phyloP scores from a whole-genome alignment of 2,797 vertebrate species.

The Xenops minutus region DNA sequence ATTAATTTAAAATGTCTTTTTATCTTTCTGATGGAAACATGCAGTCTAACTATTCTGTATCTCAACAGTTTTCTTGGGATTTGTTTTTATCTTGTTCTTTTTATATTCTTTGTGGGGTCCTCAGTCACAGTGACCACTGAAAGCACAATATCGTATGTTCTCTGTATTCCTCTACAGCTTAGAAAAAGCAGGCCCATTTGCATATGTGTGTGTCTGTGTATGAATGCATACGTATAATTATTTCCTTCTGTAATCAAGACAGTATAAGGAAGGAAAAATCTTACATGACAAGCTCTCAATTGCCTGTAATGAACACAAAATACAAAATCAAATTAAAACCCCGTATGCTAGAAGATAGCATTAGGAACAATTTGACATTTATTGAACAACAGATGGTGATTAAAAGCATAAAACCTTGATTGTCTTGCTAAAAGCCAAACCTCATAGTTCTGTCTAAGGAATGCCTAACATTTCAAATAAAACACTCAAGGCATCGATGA shows the following conservation, averaged over 20 bases:
- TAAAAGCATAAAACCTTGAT: constrained; percentile 77
- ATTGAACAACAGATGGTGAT: constrained; percentile 79
- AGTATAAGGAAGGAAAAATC: constrained; percentile 54
- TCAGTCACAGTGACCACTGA: constrained; percentile 20
- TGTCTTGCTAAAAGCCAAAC: constrained; percentile 70
- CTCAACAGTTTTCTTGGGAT: constrained; percentile 18
- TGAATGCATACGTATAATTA: background rate
- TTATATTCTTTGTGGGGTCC: constrained; percentile 27
- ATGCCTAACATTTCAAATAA: constrained; percentile 71
- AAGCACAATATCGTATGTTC: constrained; percentile 49
- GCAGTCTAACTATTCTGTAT: constrained; percentile 11
- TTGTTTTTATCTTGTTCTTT: constrained; percentile 4
- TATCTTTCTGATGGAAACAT: constrained; percentile 29
- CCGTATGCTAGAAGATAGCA: constrained; percentile 63
- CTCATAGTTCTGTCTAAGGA: constrained; percentile 52
- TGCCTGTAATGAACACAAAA: constrained; percentile 71
- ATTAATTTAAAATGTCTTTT: background rate
- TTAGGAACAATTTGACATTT: constrained; percentile 78
- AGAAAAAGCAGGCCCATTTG: constrained; percentile 10
- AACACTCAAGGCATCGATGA: constrained; percentile 62
- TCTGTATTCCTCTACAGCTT: constrained; percentile 32
- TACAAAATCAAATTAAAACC: constrained; percentile 72
- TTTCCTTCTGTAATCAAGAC: constrained; percentile 55
- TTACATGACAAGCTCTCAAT: constrained; percentile 61
- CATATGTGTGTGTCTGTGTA: background rate